Conservation (phyloP, 2,797 vertebrate genomes). For the Phaenicophaeus curvirostris region DNA sequence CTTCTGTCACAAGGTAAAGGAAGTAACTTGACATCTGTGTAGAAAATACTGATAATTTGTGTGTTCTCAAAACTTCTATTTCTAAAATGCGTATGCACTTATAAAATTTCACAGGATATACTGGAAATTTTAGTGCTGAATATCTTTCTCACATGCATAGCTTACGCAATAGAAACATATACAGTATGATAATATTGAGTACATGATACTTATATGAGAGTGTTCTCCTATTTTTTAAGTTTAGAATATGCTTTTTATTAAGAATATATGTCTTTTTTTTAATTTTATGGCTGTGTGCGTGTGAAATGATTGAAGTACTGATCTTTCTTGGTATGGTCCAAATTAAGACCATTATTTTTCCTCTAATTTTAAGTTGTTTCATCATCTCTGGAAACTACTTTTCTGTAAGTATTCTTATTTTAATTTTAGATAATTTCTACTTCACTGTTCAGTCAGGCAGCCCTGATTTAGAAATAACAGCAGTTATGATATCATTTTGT, state of each 20-base stretch:
- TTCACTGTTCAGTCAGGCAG: not conserved
- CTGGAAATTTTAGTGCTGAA: not conserved
- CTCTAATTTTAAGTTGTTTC: not conserved
- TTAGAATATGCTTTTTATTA: not conserved
- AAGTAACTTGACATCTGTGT: not conserved
- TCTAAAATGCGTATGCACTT: not conserved
- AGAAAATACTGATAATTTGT: not conserved
- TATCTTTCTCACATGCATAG: not conserved
- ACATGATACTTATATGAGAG: not conserved
- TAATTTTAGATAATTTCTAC: slow-evolving; percentile 12
- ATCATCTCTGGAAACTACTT: not conserved
- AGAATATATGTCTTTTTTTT: not conserved
- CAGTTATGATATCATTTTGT: not conserved
- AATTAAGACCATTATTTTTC: not conserved
- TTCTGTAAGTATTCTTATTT: not conserved
- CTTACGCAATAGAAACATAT: not conserved
- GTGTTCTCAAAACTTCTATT: not conserved
- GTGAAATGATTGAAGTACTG: not conserved
- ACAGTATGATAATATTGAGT: not conserved
- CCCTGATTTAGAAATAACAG: not conserved
- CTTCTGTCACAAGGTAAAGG: not conserved
- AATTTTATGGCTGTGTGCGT: not conserved
- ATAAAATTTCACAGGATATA: not conserved
- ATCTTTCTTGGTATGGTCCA: not conserved
- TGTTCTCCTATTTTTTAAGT: not conserved